These are phyloP conservation scores for Sminthurinus signatus DNA, from an alignment of 1,140 invertebrate genomes.

Conservation along the genomic window DNA sequence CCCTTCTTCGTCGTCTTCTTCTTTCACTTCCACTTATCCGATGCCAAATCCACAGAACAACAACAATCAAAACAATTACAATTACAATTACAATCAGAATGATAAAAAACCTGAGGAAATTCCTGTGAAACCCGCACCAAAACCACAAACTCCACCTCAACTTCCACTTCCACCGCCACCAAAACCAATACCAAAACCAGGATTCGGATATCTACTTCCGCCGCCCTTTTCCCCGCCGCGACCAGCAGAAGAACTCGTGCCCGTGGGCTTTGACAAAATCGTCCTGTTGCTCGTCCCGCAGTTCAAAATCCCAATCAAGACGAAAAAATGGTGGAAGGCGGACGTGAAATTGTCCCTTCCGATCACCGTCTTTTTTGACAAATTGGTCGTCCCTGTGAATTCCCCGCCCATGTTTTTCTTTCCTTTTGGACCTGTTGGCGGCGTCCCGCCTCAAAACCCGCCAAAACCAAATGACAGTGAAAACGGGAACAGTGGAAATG, in stretches of 20 bases:
- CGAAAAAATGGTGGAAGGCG: constrained; percentile 22
- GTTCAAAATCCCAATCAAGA: constrained; percentile 23
- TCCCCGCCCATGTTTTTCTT: constrained; percentile 11
- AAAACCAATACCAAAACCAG: background rate
- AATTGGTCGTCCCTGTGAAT: constrained; percentile 18
- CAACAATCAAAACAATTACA: no score
- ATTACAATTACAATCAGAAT: no score
- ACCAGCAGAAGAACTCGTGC: background rate
- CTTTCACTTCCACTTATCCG: no score
- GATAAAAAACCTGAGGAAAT: no score
- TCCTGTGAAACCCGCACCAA: no score
- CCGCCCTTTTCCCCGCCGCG: background rate
- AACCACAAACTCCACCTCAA: constrained; percentile 8
- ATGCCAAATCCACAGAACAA: no score
- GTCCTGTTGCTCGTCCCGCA: constrained; percentile 35
- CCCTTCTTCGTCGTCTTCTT: no score
- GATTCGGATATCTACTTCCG: no score
- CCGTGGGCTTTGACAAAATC: constrained; percentile 31
- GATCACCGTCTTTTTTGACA: constrained; percentile 38
- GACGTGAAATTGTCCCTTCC: constrained; percentile 28
- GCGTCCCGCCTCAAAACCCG: background rate
- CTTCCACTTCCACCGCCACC: constrained; percentile 10
- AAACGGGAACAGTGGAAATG: background rate
- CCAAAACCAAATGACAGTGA: background rate
- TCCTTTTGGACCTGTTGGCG: background rate